Evolutionary conservation across 2,888 invertebrate genomes (phyloP).

Genomic region (Drosophila cracens): DNA sequence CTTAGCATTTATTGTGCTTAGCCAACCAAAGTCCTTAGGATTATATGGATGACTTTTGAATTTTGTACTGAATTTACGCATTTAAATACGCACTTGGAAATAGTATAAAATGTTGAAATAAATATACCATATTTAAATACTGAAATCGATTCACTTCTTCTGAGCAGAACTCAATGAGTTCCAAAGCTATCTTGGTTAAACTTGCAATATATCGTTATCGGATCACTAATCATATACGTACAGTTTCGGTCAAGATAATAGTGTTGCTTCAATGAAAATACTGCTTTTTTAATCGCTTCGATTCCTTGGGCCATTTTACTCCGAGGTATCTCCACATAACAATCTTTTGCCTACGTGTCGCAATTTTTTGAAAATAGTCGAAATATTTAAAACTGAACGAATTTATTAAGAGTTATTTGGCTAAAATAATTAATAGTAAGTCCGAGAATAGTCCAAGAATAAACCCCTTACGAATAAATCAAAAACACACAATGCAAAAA

Average conservation of each 20-base stretch:
- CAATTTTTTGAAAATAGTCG: background rate
- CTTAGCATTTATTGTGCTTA: constrained; percentile 48
- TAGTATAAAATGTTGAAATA: constrained; percentile 66
- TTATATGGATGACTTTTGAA: constrained; percentile 51
- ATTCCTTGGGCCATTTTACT: too few relatives aligned
- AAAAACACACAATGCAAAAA: background rate
- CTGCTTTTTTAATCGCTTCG: background rate
- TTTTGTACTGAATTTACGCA: constrained; percentile 47
- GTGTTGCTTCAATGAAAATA: too few relatives aligned
- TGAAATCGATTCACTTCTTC: constrained; percentile 3
- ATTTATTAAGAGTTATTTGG: too few relatives aligned
- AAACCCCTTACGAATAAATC: background rate
- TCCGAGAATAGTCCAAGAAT: too few relatives aligned
- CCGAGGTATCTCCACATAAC: too few relatives aligned
- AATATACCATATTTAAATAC: constrained; percentile 43
- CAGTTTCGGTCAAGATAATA: too few relatives aligned
- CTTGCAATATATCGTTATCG: too few relatives aligned
- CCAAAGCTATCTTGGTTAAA: too few relatives aligned
- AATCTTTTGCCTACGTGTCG: too few relatives aligned
- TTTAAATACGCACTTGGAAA: constrained; percentile 69
- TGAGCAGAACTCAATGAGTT: too few relatives aligned
- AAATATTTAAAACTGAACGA: background rate
- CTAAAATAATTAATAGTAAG: too few relatives aligned
- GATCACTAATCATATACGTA: too few relatives aligned
- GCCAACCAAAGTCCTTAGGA: constrained; percentile 49